Percentiles rank a stretch among this genome's conserved stretches.
These are phyloP conservation scores for Mesoclemmys tuberculata DNA, from an alignment of 2,113 vertebrate species.

Conservation along the genomic window DNA sequence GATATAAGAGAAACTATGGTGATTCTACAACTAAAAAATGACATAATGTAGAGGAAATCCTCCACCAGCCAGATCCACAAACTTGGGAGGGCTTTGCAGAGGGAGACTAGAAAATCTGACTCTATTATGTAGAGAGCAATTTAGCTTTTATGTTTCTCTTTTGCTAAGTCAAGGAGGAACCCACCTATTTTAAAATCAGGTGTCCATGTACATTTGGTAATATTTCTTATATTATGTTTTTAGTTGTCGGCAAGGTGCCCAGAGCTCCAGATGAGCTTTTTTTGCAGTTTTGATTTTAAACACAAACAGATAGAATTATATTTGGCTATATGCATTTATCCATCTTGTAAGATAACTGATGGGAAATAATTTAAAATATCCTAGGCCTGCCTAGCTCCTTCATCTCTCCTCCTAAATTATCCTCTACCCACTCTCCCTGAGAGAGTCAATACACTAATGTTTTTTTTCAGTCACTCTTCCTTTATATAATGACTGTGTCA, in stretches of 20 bases:
- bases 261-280: background rate
- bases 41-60: background rate
- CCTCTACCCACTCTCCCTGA: fast-evolving
- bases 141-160: background rate
- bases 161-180: background rate
- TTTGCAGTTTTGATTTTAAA: background rate
- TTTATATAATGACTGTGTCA: background rate
- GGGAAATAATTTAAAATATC: background rate
- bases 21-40: background rate
- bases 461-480: background rate
- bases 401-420: background rate
- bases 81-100: background rate
- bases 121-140: background rate
- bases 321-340: background rate
- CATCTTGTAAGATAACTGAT: background rate
- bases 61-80: background rate
- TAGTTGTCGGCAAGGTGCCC: background rate
- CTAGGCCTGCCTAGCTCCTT: background rate
- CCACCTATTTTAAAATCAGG: background rate
- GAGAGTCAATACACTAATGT: background rate
- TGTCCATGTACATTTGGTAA: background rate
- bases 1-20: fast-evolving
- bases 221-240: background rate
- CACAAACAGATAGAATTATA: background rate
- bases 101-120: background rate